Evolutionary conservation across 2,888 invertebrate species (phyloP), one percentile per base, ranked within the genome.

Genomic region (Gymnocheta viridis): DNA sequence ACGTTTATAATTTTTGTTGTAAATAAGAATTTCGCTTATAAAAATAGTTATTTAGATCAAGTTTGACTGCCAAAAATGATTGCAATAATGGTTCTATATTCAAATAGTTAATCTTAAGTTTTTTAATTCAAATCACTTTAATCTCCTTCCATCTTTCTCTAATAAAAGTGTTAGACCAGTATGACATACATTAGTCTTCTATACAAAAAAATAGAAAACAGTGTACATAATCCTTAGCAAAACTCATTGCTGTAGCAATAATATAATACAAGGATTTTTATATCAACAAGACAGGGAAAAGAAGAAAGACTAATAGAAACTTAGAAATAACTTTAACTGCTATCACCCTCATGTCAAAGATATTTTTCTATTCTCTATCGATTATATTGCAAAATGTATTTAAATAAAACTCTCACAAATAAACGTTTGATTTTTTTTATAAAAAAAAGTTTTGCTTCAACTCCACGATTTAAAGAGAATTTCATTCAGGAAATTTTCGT

Each of bases 311-410:
- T 24, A 51, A 24, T 0, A n/a, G 7, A 54, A 12, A 32, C n/a
- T 27, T 12, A 54, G 54, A 7, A 54, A 64, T 54, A 79, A 44
- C 12, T 58, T 22, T 22, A 73, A 29, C 58, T 74, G 7, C 41
- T 35, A 80, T 80, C 64, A 56, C 22, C 27, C 41, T 58, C n/a
- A 66, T 38, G 49, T 60, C 41, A 67, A 81, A 81, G 54, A 35
- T 74, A 35, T 32, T 67, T 72, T 56, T 29, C n/a, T 35, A 38
- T 29, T 41, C 69, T 27, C 12, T 58, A 72, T 72, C 38, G 72
- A 44, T 51, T 66, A 44, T 12, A 19, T 66, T 27, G n/a, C 1
- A 27, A 27, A 44, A 22, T 38, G 12, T 58, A n/a, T 69, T 77
- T 32, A 29, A 47, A 19, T 27, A 79, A 64, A 70, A 41, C 12